Conservation (phyloP, 2,797 vertebrate genomes). For the Aselliscus stoliczkanus region DNA sequence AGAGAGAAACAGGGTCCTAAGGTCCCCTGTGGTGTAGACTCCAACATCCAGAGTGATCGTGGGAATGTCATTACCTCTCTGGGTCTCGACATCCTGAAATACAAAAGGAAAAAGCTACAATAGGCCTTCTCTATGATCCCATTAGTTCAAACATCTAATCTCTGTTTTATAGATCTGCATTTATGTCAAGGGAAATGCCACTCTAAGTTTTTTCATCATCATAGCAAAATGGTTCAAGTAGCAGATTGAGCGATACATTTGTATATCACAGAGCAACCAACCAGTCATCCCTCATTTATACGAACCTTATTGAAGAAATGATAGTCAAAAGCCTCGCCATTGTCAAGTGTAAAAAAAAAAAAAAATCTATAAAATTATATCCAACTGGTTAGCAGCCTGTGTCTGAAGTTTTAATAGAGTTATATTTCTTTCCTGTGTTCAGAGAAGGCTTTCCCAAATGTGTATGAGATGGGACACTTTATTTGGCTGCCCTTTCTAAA, state of each 20-base stretch:
- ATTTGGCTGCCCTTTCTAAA: constrained; percentile 17
- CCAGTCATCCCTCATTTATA: neutral
- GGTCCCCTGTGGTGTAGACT: neutral
- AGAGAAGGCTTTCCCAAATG: neutral
- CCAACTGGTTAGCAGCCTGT: constrained; percentile 21
- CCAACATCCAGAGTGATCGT: neutral
- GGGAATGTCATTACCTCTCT: neutral
- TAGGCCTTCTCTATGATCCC: neutral
- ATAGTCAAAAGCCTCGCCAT: constrained; percentile 1
- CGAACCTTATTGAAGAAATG: constrained; percentile 5
- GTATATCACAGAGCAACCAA: neutral
- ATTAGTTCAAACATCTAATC: neutral
- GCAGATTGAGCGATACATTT: neutral
- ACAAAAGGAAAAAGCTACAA: neutral
- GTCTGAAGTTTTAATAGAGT: constrained; percentile 42
- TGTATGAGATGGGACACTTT: neutral
- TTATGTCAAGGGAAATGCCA: constrained; percentile 3
- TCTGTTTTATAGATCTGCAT: neutral
- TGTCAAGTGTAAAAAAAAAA: constrained; percentile 11
- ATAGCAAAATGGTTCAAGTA: neutral
- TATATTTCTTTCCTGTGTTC: constrained; percentile 42
- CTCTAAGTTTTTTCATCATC: constrained; percentile 24
- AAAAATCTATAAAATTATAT: constrained; percentile 49
- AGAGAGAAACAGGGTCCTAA: neutral
- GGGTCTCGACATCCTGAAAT: neutral